A percentile compares a stretch with the other conserved stretches of the same genome.
phyloP scores from a whole-genome alignment of 92 coral and sea anemone genomes.

The Bergia sp. region DNA sequence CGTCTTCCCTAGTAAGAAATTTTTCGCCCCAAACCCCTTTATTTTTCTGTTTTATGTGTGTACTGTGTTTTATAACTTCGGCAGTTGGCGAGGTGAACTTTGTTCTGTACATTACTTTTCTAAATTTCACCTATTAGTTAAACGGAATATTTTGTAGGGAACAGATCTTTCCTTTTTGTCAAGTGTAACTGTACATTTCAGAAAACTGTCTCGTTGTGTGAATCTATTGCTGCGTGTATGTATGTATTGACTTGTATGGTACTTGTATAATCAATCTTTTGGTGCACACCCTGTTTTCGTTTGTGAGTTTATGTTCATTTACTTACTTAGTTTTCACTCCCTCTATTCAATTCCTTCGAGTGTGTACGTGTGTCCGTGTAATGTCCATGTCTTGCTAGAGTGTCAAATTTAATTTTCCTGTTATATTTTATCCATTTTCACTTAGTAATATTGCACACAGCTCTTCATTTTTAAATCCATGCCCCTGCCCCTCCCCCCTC shows the following conservation, averaged over 20 bases:
- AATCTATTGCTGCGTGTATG: slow-evolving; percentile 13
- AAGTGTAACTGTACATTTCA: slow-evolving; percentile 15
- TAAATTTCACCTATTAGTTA: slow-evolving; percentile 16
- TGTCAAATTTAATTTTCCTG: neutral
- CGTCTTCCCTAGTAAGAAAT: slow-evolving; percentile 14
- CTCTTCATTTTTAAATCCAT: slow-evolving; percentile 10
- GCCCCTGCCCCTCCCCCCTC: slow-evolving; percentile 5
- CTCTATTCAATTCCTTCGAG: slow-evolving; percentile 3
- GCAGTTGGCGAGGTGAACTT: slow-evolving; percentile 21
- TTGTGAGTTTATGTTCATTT: slow-evolving; percentile 17
- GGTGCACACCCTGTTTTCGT: slow-evolving; percentile 9
- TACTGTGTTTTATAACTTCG: slow-evolving; percentile 15
- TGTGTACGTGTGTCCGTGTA: slow-evolving; percentile 21
- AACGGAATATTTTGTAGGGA: slow-evolving; percentile 9
- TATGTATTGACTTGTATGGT: slow-evolving; percentile 18
- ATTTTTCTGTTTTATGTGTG: slow-evolving; percentile 8
- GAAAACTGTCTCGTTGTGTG: slow-evolving; percentile 20
- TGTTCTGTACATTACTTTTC: slow-evolving; percentile 14
- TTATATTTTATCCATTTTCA: slow-evolving; percentile 16
- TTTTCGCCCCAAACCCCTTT: slow-evolving; percentile 16
- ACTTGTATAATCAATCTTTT: slow-evolving; percentile 13
- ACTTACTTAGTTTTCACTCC: slow-evolving; percentile 15
- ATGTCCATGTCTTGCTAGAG: slow-evolving; percentile 3
- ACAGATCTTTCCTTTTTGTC: slow-evolving; percentile 19
- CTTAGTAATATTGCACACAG: neutral